Percentiles rank a stretch among this genome's conserved stretches.
phyloP scores from a whole-genome alignment of 2,113 vertebrate species.

The Drymodes brunneopygia region DNA sequence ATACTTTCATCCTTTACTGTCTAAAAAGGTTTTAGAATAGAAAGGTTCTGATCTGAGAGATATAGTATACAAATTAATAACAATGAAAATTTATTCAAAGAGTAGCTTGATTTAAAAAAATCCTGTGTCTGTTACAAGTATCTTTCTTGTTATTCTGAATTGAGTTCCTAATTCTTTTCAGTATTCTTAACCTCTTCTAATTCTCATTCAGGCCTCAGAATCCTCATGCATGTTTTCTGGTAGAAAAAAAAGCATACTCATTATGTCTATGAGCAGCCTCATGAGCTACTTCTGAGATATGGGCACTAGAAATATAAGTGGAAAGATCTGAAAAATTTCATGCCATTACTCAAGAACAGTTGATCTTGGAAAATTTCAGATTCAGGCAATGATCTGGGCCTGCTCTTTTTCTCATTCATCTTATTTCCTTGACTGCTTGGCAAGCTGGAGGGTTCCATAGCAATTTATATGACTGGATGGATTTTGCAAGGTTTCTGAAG shows the following conservation, averaged over 20 bases:
- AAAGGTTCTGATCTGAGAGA: background rate
- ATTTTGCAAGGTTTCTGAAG: background rate
- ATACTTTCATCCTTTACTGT: background rate
- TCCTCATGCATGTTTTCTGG: background rate
- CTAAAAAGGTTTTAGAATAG: background rate
- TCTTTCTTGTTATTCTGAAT: background rate
- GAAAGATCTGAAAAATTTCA: background rate
- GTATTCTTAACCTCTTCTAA: background rate
- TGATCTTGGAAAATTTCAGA: background rate
- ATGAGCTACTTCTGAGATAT: background rate
- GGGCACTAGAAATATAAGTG: background rate
- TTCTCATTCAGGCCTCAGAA: background rate
- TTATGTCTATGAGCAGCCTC: background rate
- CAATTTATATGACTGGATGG: background rate
- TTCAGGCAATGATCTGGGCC: background rate
- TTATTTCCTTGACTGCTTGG: background rate
- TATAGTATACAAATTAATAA: background rate
- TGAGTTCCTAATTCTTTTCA: background rate
- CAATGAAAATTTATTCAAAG: background rate
- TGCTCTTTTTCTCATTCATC: background rate
- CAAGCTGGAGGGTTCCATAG: background rate
- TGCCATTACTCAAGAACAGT: background rate
- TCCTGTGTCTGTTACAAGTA: background rate
- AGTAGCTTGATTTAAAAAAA: background rate
- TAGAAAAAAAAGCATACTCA: background rate